These are phyloP conservation scores for Apodemia zela DNA, from an alignment of 2,888 invertebrate genomes.

Conservation along the genomic window DNA sequence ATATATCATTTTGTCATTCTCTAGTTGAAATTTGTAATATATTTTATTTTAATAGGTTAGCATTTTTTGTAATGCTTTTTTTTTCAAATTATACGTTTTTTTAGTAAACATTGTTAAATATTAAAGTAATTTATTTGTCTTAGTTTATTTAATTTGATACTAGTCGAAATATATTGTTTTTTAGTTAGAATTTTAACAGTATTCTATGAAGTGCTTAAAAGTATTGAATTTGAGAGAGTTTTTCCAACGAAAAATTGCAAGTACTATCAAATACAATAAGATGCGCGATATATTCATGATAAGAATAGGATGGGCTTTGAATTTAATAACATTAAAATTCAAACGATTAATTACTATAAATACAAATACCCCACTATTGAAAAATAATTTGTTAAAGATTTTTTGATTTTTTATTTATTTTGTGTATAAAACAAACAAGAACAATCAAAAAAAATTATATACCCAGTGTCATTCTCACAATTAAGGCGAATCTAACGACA, in stretches of 20 bases:
- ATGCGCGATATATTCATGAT: not conserved
- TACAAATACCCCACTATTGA: not conserved
- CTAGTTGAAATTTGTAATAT: not conserved
- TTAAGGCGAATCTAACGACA: too few relatives aligned
- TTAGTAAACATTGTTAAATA: not conserved
- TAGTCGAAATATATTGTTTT: constrained; percentile 23
- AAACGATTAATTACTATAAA: not conserved
- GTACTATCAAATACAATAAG: not conserved
- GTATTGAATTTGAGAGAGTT: constrained; percentile 1
- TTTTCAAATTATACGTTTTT: not conserved
- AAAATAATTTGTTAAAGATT: not conserved
- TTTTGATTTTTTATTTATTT: not conserved
- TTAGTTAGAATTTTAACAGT: not conserved
- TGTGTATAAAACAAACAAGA: not conserved
- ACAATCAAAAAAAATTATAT: too few relatives aligned
- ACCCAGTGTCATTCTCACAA: too few relatives aligned
- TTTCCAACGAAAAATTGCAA: not conserved
- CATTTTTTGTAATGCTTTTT: not conserved
- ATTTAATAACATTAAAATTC: not conserved
- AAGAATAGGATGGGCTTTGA: not conserved
- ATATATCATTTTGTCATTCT: too few relatives aligned
- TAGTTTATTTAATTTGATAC: constrained; percentile 27
- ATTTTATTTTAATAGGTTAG: not conserved
- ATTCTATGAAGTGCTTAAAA: not conserved
- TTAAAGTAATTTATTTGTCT: constrained; percentile 5